Base-by-base conservation (phyloP, 2,113 vertebrate species). In the Ancistrus triradiatus region DNA sequence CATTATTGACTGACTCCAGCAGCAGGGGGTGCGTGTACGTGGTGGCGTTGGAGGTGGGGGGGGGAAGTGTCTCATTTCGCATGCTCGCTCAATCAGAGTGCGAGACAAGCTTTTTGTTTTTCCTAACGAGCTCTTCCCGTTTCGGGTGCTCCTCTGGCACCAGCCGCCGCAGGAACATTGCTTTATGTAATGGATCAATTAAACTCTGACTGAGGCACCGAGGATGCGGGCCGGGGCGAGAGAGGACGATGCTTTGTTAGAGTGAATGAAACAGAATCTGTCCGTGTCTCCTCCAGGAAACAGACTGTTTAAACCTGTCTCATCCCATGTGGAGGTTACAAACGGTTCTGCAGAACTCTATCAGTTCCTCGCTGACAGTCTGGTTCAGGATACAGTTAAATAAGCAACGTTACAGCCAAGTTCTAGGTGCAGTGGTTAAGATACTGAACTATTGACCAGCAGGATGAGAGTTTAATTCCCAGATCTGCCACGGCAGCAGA, bases 141-240 rank as follows among this genome's bases (percentile, higher is more conserved):
- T 63, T 18, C 24, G 10, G 15, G 6, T 37, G 7, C 24, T 46
- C 11, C 25, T 25, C 42, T 37, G 21, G 17, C 25, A 37, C 38
- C 35, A 42, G 19, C 10, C 43, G 27, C 11, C 5, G 24, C 37
- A 33, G 48, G 40, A 68, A 24, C 13, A 47, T 21, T 28, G 52
- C 46, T 27, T 63, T 67, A 72, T 58, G 37, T 59, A 63, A 63
- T 22, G 15, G 53, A 68, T 59, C 70, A 63, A 59, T 73, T 68
- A 53, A 68, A 40, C 59, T 46, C 46, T 18, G 63, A 19, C 21
- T 10, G 24, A 27, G 46, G 38, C 15, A 35, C 58, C 4, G n/a
- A n/a, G n/a, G n/a, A 47, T 21, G 42, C 57, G 38, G 49, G 40
- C 28, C 19, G 1, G 40, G 24, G 31, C 22, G 18, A 47, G 19